These are phyloP conservation scores for Teleopsis dalmanni DNA, from an alignment of 1,140 invertebrate genomes.

Conservation along the genomic window DNA sequence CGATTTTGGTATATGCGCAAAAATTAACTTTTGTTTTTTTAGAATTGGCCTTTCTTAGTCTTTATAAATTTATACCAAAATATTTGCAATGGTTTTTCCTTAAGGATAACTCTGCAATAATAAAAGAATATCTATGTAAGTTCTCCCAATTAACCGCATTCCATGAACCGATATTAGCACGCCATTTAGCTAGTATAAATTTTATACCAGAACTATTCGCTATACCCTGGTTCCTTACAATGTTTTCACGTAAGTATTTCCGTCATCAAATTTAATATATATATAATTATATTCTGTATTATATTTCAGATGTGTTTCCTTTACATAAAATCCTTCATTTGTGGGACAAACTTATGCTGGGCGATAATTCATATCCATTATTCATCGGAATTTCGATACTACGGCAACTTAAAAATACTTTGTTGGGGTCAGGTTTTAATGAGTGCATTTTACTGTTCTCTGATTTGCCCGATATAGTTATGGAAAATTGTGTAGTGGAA, in stretches of 20 bases:
- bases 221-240: conserved; percentile 99
- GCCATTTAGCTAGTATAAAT: conserved; percentile 85
- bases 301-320: conserved; percentile 84
- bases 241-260: conserved; percentile 90
- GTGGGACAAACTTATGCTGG: conserved; percentile 93
- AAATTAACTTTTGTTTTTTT: conserved; percentile 20
- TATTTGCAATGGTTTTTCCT: conserved; percentile 97
- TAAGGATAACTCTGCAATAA: conserved; percentile 95
- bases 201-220: conserved; percentile 98
- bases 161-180: conserved; percentile 87
- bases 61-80: conserved; percentile 90
- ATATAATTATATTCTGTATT: neutral
- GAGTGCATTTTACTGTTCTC: conserved; percentile 96
- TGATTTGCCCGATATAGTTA: conserved; percentile 95
- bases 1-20: conserved; percentile 7
- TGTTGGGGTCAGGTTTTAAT: conserved; percentile 88
- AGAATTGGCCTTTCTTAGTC: conserved; percentile 90
- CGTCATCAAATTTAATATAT: neutral
- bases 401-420: conserved; percentile 73
- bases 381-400: conserved; percentile 92
- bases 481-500: conserved; percentile 84
- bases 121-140: conserved; percentile 95
- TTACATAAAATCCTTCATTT: conserved; percentile 96
- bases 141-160: conserved; percentile 95
- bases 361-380: conserved; percentile 88